A percentile compares a stretch with the other conserved stretches of the same genome.
These are phyloP conservation scores for Argyra leucocephala DNA, from an alignment of 2,888 invertebrate genomes.

Conservation along the genomic window DNA sequence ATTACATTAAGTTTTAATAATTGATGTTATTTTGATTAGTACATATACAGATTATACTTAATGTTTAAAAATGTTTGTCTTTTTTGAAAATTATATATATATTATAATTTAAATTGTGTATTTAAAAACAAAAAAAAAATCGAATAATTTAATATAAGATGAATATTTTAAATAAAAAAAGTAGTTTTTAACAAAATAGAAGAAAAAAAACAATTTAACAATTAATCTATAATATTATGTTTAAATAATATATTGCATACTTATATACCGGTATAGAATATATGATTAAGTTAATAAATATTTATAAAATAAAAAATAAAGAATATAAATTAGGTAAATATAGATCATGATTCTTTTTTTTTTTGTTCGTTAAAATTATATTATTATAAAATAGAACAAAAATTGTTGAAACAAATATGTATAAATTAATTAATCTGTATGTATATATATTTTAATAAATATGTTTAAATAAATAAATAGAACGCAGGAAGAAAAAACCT, in stretches of 20 bases:
- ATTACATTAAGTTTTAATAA: not conserved
- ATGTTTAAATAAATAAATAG: not conserved
- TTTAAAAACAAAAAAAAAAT: not conserved
- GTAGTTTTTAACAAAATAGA: too few species aligned
- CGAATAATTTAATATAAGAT: not conserved
- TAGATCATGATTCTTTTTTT: not conserved
- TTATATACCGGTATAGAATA: not conserved
- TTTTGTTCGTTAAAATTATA: too few species aligned
- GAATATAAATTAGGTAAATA: not conserved
- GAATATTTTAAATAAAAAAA: not conserved
- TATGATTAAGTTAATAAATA: not conserved
- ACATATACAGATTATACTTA: not conserved
- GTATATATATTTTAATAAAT: not conserved
- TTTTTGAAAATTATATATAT: not conserved
- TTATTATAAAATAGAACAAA: not conserved
- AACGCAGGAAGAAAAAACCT: constrained; percentile 1
- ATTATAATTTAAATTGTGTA: not conserved
- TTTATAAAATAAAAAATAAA: not conserved
- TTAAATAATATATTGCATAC: too few species aligned
- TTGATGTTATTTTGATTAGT: not conserved
- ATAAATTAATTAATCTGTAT: not conserved
- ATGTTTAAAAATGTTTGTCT: not conserved
- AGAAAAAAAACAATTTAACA: not conserved
- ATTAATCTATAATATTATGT: not conserved
- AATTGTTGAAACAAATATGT: not conserved